Percentiles rank a stretch among this genome's conserved stretches.
Conservation (phyloP, 1,140 invertebrate genomes). For the Pseudomyrmex flavicornis region DNA sequence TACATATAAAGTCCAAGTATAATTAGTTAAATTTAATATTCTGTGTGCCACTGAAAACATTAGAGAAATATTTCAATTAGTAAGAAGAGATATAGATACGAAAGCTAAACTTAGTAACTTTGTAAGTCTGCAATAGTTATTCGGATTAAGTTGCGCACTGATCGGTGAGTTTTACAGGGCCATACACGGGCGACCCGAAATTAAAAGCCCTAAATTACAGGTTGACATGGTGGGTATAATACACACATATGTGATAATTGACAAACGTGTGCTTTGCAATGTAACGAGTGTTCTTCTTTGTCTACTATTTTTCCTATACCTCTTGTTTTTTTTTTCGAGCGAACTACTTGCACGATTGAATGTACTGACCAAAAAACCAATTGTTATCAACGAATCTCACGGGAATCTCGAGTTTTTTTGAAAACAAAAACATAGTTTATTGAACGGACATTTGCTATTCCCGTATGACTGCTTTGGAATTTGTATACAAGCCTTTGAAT, state of each 20-base stretch:
- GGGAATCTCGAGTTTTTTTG: conserved; percentile 12
- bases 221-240: conserved; percentile 68
- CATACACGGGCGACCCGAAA: conserved; percentile 5
- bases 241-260: conserved; percentile 37
- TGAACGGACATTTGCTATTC: neutral
- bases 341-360: conserved; percentile 58
- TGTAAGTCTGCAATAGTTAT: neutral
- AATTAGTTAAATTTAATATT: too few species aligned
- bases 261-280: conserved; percentile 62
- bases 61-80: neutral
- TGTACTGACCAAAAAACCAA: conserved; percentile 26
- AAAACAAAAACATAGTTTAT: conserved; percentile 4
- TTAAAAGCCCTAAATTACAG: conserved; percentile 47
- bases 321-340: conserved; percentile 24
- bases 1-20: too few species aligned
- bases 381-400: conserved; percentile 9
- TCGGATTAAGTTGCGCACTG: neutral
- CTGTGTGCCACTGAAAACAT: too few species aligned
- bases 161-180: neutral
- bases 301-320: conserved; percentile 23
- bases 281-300: conserved; percentile 55
- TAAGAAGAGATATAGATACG: neutral
- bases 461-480: conserved; percentile 36
- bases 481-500: conserved; percentile 33
- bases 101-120: neutral